Evolutionary conservation across 92 coral and sea anemone genomes (phyloP), one percentile per base, ranked within the genome.

Genomic region (Epizoanthus scotinus): DNA sequence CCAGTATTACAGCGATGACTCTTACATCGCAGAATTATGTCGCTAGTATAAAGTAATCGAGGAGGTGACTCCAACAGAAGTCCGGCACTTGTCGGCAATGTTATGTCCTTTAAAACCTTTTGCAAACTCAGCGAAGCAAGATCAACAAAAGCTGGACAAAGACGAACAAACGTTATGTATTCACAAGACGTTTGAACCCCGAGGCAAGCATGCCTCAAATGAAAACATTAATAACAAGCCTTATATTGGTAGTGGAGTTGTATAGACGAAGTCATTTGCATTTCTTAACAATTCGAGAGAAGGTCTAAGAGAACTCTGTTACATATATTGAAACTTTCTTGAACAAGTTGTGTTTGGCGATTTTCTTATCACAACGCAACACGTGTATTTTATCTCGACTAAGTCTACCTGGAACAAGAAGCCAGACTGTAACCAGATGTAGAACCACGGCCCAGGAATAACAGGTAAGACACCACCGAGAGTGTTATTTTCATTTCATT

Each of bases 141-240:
- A 58, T 22, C 20, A 59, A 64, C 47, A 64, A 64, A 57, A 28
- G 10, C 54, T 22, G 61, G 59, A 59, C 61, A 5, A 22, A 59
- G 22, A 36, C 1, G 81, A 75, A 75, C 81, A 75, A 75, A 75
- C 38, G 68, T 75, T 57, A 56, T 75, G 44, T 75, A 40, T 75
- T 75, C 47, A 15, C 42, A 50, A 75, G 81, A 27, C 38, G 67
- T 34, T 44, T 60, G 53, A 58, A 75, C 68, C 81, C 81, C 81
- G 67, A 47, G 81, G 81, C 81, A 75, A 60, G 56, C 81, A 75
- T 75, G 81, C 81, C 67, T 75, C 67, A 60, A 59, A 75, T 36
- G 67, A 75, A 68, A 75, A 75, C 67, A 75, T 59, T 20, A 58
- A 75, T 75, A 75, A 75, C 81, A 75, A 22, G 50, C 27, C 67